phyloP scores from a whole-genome alignment of 2,797 vertebrate genomes.

The Spinus pinus region DNA sequence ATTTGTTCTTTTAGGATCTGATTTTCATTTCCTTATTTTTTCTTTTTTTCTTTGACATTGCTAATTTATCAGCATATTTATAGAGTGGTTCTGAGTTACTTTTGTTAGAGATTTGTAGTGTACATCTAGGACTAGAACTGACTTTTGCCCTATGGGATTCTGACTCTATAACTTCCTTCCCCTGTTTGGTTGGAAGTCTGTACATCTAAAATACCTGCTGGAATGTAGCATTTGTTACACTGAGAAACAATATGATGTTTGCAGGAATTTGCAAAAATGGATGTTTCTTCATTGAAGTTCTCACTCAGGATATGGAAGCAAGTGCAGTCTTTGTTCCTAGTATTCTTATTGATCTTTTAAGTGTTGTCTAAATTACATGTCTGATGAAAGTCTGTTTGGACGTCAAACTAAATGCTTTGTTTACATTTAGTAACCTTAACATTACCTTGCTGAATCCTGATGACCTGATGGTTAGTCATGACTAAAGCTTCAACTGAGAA shows the following conservation, averaged over 20 bases:
- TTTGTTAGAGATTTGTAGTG: not conserved
- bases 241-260: not conserved
- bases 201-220: not conserved
- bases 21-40: not conserved
- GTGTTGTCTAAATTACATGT: not conserved
- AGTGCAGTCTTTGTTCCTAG: not conserved
- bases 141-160: not conserved
- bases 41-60: not conserved
- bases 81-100: not conserved
- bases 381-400: not conserved
- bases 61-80: not conserved
- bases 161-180: not conserved
- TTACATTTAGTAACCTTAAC: not conserved
- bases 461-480: not conserved
- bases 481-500: not conserved
- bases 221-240: not conserved
- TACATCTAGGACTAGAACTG: not conserved
- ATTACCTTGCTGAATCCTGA: not conserved
- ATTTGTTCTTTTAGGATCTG: not conserved
- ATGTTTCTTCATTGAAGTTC: not conserved
- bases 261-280: not conserved
- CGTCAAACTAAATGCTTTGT: not conserved
- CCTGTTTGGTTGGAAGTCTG: not conserved
- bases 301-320: not conserved
- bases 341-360: not conserved